These are phyloP conservation scores for Aphaenogaster ashmeadi DNA, from an alignment of 1,140 invertebrate genomes.

Conservation along the genomic window DNA sequence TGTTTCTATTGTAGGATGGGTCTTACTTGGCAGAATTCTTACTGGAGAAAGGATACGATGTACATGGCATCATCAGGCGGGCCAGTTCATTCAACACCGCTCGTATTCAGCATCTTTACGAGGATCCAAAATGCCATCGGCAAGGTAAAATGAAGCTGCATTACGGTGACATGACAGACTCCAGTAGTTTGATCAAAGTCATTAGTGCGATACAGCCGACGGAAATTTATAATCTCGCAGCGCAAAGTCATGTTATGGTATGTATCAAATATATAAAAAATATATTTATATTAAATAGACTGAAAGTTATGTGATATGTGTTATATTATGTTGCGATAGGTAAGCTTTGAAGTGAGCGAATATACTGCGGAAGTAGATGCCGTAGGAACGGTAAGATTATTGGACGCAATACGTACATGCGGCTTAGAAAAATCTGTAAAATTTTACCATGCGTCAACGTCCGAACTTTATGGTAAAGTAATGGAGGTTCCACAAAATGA, in stretches of 20 bases:
- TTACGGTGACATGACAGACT: conserved; percentile 99
- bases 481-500: conserved; percentile 98
- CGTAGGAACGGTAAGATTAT: conserved; percentile 97
- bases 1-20: conserved; percentile 93
- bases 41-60: conserved; percentile 97
- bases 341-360: conserved; percentile 98
- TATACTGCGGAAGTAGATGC: conserved; percentile 99
- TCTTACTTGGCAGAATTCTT: conserved; percentile 99
- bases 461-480: conserved; percentile 99
- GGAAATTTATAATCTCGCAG: conserved; percentile 99
- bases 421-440: conserved; percentile 94
- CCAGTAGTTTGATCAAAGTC: conserved; percentile 98
- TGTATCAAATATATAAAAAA: conserved; percentile 75
- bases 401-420: conserved; percentile 98
- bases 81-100: conserved; percentile 99
- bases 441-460: conserved; percentile 99
- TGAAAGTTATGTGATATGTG: conserved; percentile 5
- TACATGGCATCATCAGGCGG: conserved; percentile 98
- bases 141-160: conserved; percentile 97
- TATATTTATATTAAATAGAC: conserved; percentile 21
- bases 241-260: conserved; percentile 99
- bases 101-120: conserved; percentile 98
- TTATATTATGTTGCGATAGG: conserved; percentile 85
- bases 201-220: conserved; percentile 94
- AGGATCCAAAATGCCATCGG: conserved; percentile 94